Conservation (phyloP, 2,888 invertebrate genomes). For the Drosophila pegasa region DNA sequence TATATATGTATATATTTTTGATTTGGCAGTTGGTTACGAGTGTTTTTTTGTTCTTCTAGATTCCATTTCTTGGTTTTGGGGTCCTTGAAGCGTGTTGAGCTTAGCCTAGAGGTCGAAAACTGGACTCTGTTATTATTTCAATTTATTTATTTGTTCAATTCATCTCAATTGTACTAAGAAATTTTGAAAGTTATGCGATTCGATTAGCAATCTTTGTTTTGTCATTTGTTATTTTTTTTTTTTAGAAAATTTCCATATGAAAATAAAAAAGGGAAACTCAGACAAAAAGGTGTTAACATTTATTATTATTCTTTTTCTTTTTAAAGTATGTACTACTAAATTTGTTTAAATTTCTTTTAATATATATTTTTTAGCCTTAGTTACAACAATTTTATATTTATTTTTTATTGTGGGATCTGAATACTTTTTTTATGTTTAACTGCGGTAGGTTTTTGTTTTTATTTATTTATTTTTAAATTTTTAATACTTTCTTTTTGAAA, state of each 20-base stretch:
- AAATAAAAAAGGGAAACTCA: slow-evolving; percentile 67
- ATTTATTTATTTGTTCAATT: slow-evolving; percentile 20
- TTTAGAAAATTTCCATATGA: slow-evolving; percentile 52
- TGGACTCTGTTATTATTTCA: slow-evolving; percentile 1
- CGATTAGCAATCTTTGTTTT: slow-evolving; percentile 37
- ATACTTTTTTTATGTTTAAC: slow-evolving; percentile 53
- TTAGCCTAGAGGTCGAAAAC: slow-evolving; percentile 37
- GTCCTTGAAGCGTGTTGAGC: slow-evolving; percentile 55
- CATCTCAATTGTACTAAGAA: slow-evolving; percentile 56
- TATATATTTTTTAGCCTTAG: slow-evolving; percentile 49
- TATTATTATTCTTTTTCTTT: slow-evolving; percentile 29
- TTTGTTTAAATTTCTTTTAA: slow-evolving; percentile 37
- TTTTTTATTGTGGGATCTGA: slow-evolving; percentile 47
- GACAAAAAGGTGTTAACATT: slow-evolving; percentile 63
- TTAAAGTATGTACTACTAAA: slow-evolving; percentile 56
- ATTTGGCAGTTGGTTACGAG: slow-evolving; percentile 73
- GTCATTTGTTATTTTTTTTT: slow-evolving; percentile 23
- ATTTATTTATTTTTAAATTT: slow-evolving; percentile 18
- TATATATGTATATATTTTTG: slow-evolving; percentile 2
- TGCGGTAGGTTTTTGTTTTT: slow-evolving; percentile 72
- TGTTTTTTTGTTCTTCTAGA: slow-evolving; percentile 43
- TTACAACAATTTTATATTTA: slow-evolving; percentile 41
- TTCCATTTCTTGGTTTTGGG: slow-evolving; percentile 40
- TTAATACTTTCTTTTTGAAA: slow-evolving; percentile 61
- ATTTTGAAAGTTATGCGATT: slow-evolving; percentile 41